phyloP scores from a whole-genome alignment of 2,797 vertebrate genomes.

The Melanotaenia trifasciata region DNA sequence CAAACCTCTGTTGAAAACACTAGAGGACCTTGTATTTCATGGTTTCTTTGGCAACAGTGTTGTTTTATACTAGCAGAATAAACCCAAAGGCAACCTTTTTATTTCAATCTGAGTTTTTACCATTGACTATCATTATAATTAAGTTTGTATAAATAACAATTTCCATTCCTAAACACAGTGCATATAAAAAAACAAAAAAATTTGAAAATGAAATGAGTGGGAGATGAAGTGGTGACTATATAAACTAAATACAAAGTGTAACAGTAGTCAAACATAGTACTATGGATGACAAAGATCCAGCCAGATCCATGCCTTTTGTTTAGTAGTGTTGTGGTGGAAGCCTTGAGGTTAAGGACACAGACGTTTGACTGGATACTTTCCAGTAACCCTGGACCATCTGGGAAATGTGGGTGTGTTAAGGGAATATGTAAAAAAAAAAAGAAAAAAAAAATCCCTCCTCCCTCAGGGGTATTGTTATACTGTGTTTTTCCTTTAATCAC shows the following conservation, averaged over 20 bases:
- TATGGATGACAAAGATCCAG: slow-evolving; percentile 8
- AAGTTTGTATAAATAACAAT: slow-evolving; percentile 45
- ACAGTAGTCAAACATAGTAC: slow-evolving; percentile 25
- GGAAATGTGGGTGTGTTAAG: slow-evolving; percentile 55
- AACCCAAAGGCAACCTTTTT: not conserved
- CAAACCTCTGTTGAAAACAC: slow-evolving; percentile 18
- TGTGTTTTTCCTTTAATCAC: slow-evolving; percentile 46
- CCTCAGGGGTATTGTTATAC: slow-evolving; percentile 36
- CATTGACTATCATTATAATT: slow-evolving; percentile 2
- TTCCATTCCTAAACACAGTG: slow-evolving; percentile 48
- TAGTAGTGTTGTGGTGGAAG: slow-evolving; percentile 42
- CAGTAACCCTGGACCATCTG: slow-evolving; percentile 64
- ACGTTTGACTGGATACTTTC: slow-evolving; percentile 53
- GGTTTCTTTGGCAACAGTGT: slow-evolving; percentile 27
- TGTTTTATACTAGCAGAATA: slow-evolving; percentile 11
- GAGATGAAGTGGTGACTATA: no score
- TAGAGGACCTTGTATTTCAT: slow-evolving; percentile 15
- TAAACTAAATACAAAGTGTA: no score
- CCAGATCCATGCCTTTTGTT: slow-evolving; percentile 25
- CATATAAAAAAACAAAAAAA: slow-evolving; percentile 33
- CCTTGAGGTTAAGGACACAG: slow-evolving; percentile 60
- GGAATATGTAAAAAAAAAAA: slow-evolving; percentile 35
- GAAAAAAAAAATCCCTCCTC: slow-evolving; percentile 43
- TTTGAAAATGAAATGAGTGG: not conserved
- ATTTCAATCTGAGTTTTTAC: not conserved